Conservation (phyloP, 2,797 vertebrate species). For the Petrocephalus sullivani region DNA sequence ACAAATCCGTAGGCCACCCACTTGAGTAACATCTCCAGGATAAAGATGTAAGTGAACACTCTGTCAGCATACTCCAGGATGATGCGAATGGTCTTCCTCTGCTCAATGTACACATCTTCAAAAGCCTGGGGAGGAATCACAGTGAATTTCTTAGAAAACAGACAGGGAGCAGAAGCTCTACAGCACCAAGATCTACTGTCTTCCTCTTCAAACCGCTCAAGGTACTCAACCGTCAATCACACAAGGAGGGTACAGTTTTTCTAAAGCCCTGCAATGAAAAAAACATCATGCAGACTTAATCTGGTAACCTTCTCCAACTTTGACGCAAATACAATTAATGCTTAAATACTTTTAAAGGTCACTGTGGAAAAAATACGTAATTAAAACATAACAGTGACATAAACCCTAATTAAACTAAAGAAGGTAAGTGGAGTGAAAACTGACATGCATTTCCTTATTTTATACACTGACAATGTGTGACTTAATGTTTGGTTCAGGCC, state of each 20-base stretch:
- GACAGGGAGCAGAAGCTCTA: background rate
- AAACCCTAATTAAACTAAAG: background rate
- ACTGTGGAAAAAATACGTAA: background rate
- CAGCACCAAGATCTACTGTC: background rate
- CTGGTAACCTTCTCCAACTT: background rate
- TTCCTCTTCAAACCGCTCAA: background rate
- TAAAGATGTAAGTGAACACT: slow-evolving; percentile 98
- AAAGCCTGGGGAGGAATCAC: slow-evolving; percentile 74
- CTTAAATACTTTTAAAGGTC: background rate
- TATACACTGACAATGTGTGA: background rate
- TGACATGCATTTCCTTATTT: background rate
- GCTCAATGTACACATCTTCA: slow-evolving; percentile 97
- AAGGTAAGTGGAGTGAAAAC: background rate
- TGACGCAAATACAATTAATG: background rate
- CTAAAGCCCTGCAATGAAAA: background rate
- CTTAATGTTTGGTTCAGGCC: background rate
- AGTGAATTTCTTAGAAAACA: background rate
- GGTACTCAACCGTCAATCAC: background rate
- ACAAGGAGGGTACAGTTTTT: background rate
- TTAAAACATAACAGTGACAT: background rate
- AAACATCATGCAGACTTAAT: background rate
- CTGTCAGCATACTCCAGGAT: slow-evolving; percentile 93
- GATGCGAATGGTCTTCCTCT: slow-evolving; percentile 85
- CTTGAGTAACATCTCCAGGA: slow-evolving; percentile 97
- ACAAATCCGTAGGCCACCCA: slow-evolving; percentile 97